Evolutionary conservation across 1,140 invertebrate species (phyloP), one percentile per base, ranked within the genome.

Genomic region (Trichogramma pretiosum): DNA sequence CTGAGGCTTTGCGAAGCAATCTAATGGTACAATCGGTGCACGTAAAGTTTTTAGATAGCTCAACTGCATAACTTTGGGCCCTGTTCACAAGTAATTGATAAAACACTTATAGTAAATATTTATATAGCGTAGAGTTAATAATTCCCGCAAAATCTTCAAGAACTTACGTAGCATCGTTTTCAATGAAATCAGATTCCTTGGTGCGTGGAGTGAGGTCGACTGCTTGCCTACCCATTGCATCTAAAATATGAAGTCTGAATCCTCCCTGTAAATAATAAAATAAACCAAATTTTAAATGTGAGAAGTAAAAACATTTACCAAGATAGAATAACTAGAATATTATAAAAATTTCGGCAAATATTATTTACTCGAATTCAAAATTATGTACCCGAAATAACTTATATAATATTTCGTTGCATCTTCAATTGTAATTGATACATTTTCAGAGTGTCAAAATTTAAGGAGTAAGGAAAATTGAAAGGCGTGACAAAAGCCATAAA

Each of bases 21-120:
- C 93, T 78, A 26, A 98, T 74, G 0, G 90, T 91, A 66, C 94
- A 98, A 65, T 93, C 88, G 23, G 74, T 76, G 62, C 94, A 98
- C 9, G 82, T 84, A 57, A 92, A 85, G 67, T 87, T 80, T 19
- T 74, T 67, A 2, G 92, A 90, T 30, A 98, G 69, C 19, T 77
- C 81, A 0, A 97, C 82, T 45, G 78, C 70, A 63, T 86, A 87
- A 10, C 75, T 75, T 62, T 93, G 87, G 1, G 88, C 86, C 3
- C 92, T 95, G 73, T 11, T 30, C 36, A 24, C 38, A 61, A 64
- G 53, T 35, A 16, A 26, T 35, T 13, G 24, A n/a, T n/a, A n/a
- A n/a, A n/a, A n/a, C n/a, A n/a, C n/a, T n/a, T n/a, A n/a, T n/a
- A n/a, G n/a, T n/a, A n/a, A n/a, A n/a, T n/a, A n/a, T n/a, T n/a